Base-by-base conservation (phyloP, 2,113 vertebrate species). In the Ancistrus triradiatus region DNA sequence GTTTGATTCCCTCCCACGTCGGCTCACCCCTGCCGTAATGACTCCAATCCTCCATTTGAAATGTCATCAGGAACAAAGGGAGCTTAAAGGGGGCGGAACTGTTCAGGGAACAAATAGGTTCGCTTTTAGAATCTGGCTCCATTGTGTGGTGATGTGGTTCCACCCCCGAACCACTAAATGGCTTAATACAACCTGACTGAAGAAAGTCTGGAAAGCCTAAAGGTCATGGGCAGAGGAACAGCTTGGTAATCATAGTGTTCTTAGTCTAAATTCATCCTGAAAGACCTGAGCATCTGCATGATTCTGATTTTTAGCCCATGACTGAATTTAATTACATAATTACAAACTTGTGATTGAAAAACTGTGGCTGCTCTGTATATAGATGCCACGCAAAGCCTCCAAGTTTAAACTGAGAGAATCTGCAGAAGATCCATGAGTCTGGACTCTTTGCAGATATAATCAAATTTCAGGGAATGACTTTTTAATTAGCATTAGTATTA, bases 11-110 rank as follows among this genome's bases (percentile, higher is more conserved):
- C 74, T 70, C 66, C 52, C 40, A 37, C 38, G 21, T 74, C 64
- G 73, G 64, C 59, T 82, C 75, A 81, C 75, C 75, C 61, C 13
- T 66, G 73, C 65, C 71, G 64, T 82, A 83, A 80, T 84, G 73
- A 80, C 75, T 57, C 69, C 65, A 73, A 59, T 79, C 64, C 77
- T 74, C 53, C 77, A 78, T 83, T 85, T 82, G 78, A 81, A 81
- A 80, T 82, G 81, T 84, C 84, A 68, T 43, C 70, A 63, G 59
- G 68, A 81, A 82, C 75, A 81, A 83, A 83, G 31, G 46, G 56
- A 70, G 49, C 14, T 44, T 17, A 51, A 33, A 64, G 33, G 19
- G 44, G 48, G 55, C 50, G 38, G 50, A 43, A 57, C 35, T 56
- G 18, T 66, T 64, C 43, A 35, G n/a, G 21, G 7, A 28, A 24